phyloP scores from a whole-genome alignment of 2,888 invertebrate species.

The Notodromas monacha region DNA sequence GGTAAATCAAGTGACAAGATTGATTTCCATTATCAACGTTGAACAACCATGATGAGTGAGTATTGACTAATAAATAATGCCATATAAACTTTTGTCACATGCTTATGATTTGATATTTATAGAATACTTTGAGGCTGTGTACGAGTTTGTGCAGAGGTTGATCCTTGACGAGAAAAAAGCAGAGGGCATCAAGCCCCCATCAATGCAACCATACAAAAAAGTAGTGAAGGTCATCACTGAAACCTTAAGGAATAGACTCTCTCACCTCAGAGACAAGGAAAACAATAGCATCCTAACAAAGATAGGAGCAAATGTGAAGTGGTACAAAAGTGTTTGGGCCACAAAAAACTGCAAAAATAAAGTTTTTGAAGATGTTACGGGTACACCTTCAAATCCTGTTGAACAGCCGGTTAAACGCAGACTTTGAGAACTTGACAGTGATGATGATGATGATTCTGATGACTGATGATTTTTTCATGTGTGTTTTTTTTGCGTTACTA shows the following conservation, averaged over 20 bases:
- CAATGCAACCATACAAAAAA: background rate
- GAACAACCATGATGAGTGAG: background rate
- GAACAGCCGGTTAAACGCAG: no score
- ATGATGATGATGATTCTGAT: background rate
- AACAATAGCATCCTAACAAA: background rate
- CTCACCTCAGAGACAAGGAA: background rate
- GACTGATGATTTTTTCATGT: background rate
- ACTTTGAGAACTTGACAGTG: background rate
- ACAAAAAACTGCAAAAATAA: background rate
- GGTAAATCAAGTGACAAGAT: background rate
- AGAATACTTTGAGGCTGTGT: conserved; percentile 2
- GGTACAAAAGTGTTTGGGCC: conserved; percentile 1
- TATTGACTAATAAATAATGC: background rate
- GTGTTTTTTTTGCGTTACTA: background rate
- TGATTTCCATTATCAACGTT: background rate
- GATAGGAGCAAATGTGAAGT: background rate
- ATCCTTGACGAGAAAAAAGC: background rate
- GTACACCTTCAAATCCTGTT: conserved; percentile 1
- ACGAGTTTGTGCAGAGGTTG: background rate
- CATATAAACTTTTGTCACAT: background rate
- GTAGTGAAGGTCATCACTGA: background rate
- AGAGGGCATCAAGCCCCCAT: background rate
- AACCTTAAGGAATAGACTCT: background rate
- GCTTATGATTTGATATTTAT: background rate
- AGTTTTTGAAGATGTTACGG: background rate